Conservation (phyloP, 2,797 vertebrate species). For the Selene dorsalis region DNA sequence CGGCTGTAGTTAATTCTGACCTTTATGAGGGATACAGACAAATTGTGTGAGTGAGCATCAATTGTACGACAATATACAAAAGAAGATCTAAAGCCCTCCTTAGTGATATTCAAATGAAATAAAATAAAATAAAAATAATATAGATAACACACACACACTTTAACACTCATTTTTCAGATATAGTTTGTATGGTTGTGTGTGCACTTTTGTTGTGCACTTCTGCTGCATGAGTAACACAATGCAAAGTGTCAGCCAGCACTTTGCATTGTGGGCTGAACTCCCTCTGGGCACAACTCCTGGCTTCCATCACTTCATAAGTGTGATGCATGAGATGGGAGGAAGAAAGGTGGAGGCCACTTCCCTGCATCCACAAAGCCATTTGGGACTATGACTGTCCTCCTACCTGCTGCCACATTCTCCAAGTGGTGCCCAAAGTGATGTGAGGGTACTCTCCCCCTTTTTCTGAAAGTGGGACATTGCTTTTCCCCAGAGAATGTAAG, state of each 20-base stretch:
- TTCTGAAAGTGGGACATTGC: constrained; percentile 70
- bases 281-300: constrained; percentile 43
- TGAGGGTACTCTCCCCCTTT: constrained; percentile 54
- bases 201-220: neutral
- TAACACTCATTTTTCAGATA: constrained; percentile 1
- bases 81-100: neutral
- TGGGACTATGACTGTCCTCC: constrained; percentile 67
- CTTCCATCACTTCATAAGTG: constrained; percentile 64
- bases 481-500: constrained; percentile 70
- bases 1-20: neutral
- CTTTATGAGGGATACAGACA: neutral
- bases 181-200: neutral
- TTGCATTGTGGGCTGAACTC: constrained; percentile 49
- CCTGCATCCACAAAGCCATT: constrained; percentile 59
- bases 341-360: constrained; percentile 63
- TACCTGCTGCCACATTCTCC: constrained; percentile 68
- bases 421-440: constrained; percentile 62
- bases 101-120: neutral
- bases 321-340: constrained; percentile 59
- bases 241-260: constrained; percentile 42
- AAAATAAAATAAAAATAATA: no score
- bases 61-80: neutral
- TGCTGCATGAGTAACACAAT: constrained; percentile 21
- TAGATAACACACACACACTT: no score
- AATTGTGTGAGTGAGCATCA: neutral